Base-by-base conservation (phyloP, 2,113 vertebrate species). In the Sturnira hondurensis region DNA sequence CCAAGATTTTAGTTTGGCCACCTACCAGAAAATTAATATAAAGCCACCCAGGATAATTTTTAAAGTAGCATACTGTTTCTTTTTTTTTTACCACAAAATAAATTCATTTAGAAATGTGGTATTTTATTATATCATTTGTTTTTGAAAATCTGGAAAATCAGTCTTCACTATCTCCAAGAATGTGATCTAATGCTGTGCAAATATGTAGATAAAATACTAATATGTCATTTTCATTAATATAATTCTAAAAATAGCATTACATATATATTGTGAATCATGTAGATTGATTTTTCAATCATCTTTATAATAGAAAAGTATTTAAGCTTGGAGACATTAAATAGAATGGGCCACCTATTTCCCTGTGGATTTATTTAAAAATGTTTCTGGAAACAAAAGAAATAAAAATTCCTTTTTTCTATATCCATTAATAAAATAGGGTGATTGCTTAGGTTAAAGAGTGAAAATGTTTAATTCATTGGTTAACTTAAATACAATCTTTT, bases 221-320 rank as follows among this genome's bases (percentile, higher is more conserved):
- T 80, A 65, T 13, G 24, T 89, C 52, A 38, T 91, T 13, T 76
- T 86, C 13, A 87, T 80, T 86, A 88, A 84, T 89, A 71, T 38
- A 5, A 73, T 38, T 84, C 86, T 82, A 89, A 86, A 89, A 90
- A 92, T 61, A 95, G 36, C 11, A 70, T 80, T 78, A 11, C 4
- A 54, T 38, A 73, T 78, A 36, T 47, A 78, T 68, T 92, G 17
- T 80, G 80, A 87, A 83, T 67, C 31, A 77, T 0, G 11, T 61
- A 93, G 17, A 86, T 4, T 78, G 54, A 78, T 68, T 97, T 96
- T 86, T 92, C 67, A 90, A 78, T 77, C 31, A 83, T 50, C 17
- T 86, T 17, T 96, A 52, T 61, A 70, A 31, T 54, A 83, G 54
- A 95, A 73, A 95, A 85, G 4, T 92, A 80, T 92, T 94, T 91